Evolutionary conservation across 2,888 invertebrate species (phyloP).

Genomic region (Spisula subtruncata): DNA sequence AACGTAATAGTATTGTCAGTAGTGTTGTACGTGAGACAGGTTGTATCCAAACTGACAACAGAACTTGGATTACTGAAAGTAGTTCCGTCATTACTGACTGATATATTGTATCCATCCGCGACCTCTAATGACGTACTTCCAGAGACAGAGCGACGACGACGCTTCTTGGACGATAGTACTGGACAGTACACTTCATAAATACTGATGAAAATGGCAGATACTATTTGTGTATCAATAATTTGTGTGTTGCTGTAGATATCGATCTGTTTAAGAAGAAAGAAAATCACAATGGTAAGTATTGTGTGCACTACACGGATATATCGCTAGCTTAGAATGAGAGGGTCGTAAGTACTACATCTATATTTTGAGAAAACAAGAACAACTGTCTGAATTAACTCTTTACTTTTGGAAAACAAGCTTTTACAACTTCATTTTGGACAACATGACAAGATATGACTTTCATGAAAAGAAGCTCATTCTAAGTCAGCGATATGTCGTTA

Average conservation of each 20-base stretch:
- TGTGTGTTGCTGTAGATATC: neutral
- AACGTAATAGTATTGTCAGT: neutral
- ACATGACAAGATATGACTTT: neutral
- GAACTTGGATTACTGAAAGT: neutral
- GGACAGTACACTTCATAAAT: neutral
- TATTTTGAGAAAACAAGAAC: neutral
- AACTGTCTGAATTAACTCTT: neutral
- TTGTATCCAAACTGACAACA: neutral
- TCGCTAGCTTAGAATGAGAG: neutral
- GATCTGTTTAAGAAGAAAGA: neutral
- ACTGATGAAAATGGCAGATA: neutral
- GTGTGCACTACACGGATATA: neutral
- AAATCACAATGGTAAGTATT: too few species aligned
- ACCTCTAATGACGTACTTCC: neutral
- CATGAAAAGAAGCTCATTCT: too few species aligned
- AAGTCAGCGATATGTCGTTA: too few species aligned
- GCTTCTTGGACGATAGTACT: neutral
- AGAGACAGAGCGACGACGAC: neutral
- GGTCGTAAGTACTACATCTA: neutral
- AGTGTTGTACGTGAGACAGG: neutral
- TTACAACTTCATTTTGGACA: too few species aligned
- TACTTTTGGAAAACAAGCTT: neutral
- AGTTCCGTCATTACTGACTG: slow-evolving; percentile 1
- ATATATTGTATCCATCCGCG: neutral
- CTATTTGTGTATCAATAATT: neutral